phyloP scores from a whole-genome alignment of 2,113 vertebrate genomes.

The Channa maculata region DNA sequence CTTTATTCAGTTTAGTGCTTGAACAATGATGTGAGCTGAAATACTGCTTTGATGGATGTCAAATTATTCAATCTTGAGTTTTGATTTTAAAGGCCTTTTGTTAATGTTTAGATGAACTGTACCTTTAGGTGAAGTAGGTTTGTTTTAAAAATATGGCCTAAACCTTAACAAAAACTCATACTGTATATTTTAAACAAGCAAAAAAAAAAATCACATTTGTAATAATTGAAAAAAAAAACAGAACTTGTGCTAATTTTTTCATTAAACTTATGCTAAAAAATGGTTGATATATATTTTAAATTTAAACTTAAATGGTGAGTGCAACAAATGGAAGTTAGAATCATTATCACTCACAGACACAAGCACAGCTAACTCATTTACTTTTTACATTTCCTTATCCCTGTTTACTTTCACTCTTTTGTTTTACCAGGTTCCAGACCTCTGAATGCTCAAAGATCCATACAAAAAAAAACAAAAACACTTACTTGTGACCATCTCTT shows the following conservation, averaged over 20 bases:
- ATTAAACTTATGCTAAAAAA: too few species aligned
- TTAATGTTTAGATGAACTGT: background rate
- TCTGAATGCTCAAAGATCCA: background rate
- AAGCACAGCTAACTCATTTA: background rate
- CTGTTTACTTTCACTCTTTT: background rate
- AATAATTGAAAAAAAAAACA: too few species aligned
- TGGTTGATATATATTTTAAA: too few species aligned
- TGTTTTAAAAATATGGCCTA: background rate
- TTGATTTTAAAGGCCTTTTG: background rate
- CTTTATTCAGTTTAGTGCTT: too few species aligned
- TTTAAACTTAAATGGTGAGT: too few species aligned
- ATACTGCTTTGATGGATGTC: too few species aligned
- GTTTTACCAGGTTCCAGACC: background rate
- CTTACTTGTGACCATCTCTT: too few species aligned
- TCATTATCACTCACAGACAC: background rate
- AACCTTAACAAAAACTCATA: background rate
- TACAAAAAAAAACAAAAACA: background rate
- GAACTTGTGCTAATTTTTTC: too few species aligned
- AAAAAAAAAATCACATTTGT: too few species aligned
- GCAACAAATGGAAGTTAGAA: background rate
- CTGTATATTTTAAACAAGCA: too few species aligned
- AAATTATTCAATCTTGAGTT: background rate
- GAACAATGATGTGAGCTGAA: too few species aligned
- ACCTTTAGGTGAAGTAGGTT: background rate
- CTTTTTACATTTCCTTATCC: too few species aligned